Evolutionary conservation across 2,888 invertebrate genomes (phyloP).

Genomic region (Drosophila incognita): DNA sequence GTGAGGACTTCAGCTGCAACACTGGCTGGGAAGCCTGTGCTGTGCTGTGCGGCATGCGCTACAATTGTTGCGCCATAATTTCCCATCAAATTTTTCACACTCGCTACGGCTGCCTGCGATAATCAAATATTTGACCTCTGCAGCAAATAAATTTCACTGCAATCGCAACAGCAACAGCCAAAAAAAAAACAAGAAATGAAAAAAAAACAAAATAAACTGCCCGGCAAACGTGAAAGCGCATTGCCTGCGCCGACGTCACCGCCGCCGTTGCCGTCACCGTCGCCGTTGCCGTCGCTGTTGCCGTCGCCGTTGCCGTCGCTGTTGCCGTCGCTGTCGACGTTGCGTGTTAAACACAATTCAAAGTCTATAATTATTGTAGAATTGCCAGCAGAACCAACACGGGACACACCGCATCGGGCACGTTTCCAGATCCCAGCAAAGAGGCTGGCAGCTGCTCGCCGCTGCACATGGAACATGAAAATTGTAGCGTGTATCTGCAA

Average conservation of each 20-base stretch:
- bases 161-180: slow-evolving; percentile 59
- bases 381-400: slow-evolving; percentile 78
- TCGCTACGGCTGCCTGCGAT: slow-evolving; percentile 71
- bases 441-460: slow-evolving; percentile 56
- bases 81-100: slow-evolving; percentile 81
- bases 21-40: slow-evolving; percentile 7
- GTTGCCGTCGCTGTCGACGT: slow-evolving; percentile 68
- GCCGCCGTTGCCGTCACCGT: slow-evolving; percentile 59
- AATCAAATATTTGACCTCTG: slow-evolving; percentile 84
- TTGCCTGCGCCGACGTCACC: slow-evolving; percentile 46
- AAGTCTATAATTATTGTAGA: slow-evolving; percentile 84
- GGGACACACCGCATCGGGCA: slow-evolving; percentile 53
- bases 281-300: slow-evolving; percentile 60
- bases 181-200: slow-evolving; percentile 25
- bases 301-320: slow-evolving; percentile 66
- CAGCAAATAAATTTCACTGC: slow-evolving; percentile 82
- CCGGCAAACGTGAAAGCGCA: slow-evolving; percentile 74
- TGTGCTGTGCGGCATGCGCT: slow-evolving; percentile 52
- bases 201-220: slow-evolving; percentile 32
- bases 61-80: slow-evolving; percentile 80
- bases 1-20: slow-evolving; percentile 8
- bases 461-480: slow-evolving; percentile 74
- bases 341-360: slow-evolving; percentile 84
- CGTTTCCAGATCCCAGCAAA: slow-evolving; percentile 54
- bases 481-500: slow-evolving; percentile 71